Evolutionary conservation across 2,888 invertebrate species (phyloP).

Genomic region (Eustalomyia histrio): DNA sequence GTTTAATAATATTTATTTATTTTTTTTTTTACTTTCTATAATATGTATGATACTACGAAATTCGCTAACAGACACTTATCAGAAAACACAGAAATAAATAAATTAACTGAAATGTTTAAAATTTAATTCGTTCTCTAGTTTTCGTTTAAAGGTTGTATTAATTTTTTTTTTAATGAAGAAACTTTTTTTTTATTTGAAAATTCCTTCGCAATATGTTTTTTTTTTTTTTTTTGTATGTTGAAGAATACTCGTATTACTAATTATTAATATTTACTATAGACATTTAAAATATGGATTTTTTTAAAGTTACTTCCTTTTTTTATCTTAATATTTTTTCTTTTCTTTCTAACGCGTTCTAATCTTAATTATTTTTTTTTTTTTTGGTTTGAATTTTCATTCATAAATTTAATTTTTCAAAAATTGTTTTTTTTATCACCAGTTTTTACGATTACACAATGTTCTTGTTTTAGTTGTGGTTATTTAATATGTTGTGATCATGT

Average conservation of each 20-base stretch:
- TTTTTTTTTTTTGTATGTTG: conserved; percentile 52
- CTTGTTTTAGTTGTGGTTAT: conserved; percentile 48
- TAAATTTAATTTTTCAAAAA: conserved; percentile 61
- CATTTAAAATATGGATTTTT: conserved; percentile 64
- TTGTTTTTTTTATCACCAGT: conserved; percentile 77
- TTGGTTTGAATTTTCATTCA: conserved; percentile 50
- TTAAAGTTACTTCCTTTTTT: conserved; percentile 53
- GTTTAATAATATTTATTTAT: no score
- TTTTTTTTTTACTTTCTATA: conserved; percentile 4
- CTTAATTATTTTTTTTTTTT: conserved; percentile 53
- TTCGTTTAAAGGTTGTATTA: conserved; percentile 57
- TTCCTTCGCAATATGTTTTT: conserved; percentile 30
- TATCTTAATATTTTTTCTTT: conserved; percentile 31
- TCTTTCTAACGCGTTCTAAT: conserved; percentile 25
- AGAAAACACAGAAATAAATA: conserved; percentile 63
- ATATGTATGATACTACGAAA: conserved; percentile 65
- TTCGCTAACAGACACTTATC: conserved; percentile 67
- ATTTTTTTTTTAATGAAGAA: conserved; percentile 55
- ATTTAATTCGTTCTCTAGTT: conserved; percentile 65
- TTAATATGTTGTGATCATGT: conserved; percentile 43
- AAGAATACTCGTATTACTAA: conserved; percentile 55
- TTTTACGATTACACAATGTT: conserved; percentile 77
- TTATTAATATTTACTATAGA: conserved; percentile 63
- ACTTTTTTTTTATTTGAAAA: conserved; percentile 12
- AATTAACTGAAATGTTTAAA: conserved; percentile 31